Conservation (phyloP, 1,140 invertebrate species). For the Drosophila mojavensis region DNA sequence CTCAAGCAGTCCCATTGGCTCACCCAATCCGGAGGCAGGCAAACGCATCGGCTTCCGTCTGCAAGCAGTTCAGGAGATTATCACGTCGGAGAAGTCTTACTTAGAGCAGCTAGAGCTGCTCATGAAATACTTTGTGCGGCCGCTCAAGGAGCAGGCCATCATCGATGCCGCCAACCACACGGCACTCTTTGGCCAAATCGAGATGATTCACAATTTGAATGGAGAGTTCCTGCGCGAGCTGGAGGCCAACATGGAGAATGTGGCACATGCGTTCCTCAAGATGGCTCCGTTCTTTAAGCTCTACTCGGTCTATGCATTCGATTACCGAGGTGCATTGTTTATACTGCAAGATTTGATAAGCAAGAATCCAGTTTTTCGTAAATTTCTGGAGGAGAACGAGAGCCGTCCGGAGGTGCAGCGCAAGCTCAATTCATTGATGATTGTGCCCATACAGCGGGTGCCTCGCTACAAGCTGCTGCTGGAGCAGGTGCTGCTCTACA, state of each 20-base stretch:
- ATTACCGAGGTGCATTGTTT: slow-evolving; percentile 87
- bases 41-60: slow-evolving; percentile 84
- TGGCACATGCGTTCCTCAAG: slow-evolving; percentile 88
- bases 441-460: slow-evolving; percentile 90
- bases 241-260: slow-evolving; percentile 86
- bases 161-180: slow-evolving; percentile 86
- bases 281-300: slow-evolving; percentile 91
- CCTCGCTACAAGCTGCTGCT: slow-evolving; percentile 90
- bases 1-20: slow-evolving; percentile 69
- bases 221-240: slow-evolving; percentile 88
- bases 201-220: slow-evolving; percentile 90
- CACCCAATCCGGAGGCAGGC: slow-evolving; percentile 81
- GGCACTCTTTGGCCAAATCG: slow-evolving; percentile 89
- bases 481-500: slow-evolving; percentile 88
- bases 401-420: slow-evolving; percentile 88
- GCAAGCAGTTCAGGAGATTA: slow-evolving; percentile 88
- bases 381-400: slow-evolving; percentile 88
- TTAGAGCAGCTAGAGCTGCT: slow-evolving; percentile 88
- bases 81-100: slow-evolving; percentile 90
- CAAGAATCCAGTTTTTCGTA: slow-evolving; percentile 86
- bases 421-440: slow-evolving; percentile 89
- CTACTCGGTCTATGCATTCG: slow-evolving; percentile 91
- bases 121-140: slow-evolving; percentile 89
- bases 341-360: slow-evolving; percentile 86
- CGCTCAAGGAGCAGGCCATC: slow-evolving; percentile 86